Evolutionary conservation across 2,888 invertebrate species (phyloP).

Genomic region (Colletes collaris): DNA sequence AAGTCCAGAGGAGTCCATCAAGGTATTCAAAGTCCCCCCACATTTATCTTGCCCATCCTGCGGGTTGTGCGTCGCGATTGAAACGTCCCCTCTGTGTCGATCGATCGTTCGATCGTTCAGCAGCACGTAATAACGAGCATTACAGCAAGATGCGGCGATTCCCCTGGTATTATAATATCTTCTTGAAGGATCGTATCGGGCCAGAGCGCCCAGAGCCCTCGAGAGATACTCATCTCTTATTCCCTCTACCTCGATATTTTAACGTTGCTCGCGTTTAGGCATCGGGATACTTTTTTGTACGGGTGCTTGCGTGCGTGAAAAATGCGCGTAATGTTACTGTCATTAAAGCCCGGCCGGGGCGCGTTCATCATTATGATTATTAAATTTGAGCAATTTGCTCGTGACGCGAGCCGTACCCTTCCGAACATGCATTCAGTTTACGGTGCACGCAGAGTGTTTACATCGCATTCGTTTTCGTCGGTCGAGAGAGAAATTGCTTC

Average conservation of each 20-base stretch:
- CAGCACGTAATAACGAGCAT: slow-evolving; percentile 73
- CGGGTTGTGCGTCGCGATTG: slow-evolving; percentile 63
- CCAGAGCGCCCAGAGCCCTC: slow-evolving; percentile 51
- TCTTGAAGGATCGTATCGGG: slow-evolving; percentile 60
- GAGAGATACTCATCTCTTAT: slow-evolving; percentile 52
- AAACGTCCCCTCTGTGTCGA: slow-evolving; percentile 72
- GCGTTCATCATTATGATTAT: slow-evolving; percentile 42
- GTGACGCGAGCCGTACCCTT: background rate
- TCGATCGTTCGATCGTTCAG: slow-evolving; percentile 65
- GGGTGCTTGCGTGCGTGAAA: background rate
- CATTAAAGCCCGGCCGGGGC: slow-evolving; percentile 18
- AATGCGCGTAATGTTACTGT: slow-evolving; percentile 28
- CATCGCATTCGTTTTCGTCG: slow-evolving; percentile 24
- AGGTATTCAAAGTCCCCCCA: slow-evolving; percentile 27
- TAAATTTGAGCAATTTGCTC: slow-evolving; percentile 47
- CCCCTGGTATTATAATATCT: slow-evolving; percentile 67
- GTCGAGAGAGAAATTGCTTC: slow-evolving; percentile 35
- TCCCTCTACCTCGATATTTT: background rate
- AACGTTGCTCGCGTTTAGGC: slow-evolving; percentile 26
- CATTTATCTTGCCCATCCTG: slow-evolving; percentile 35
- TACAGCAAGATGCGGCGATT: slow-evolving; percentile 69
- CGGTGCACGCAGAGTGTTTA: background rate
- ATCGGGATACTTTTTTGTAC: slow-evolving; percentile 17
- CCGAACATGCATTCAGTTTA: slow-evolving; percentile 10
- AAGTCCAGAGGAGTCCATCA: slow-evolving; percentile 24